phyloP scores from a whole-genome alignment of 2,113 vertebrate species.

The Gambusia affinis region DNA sequence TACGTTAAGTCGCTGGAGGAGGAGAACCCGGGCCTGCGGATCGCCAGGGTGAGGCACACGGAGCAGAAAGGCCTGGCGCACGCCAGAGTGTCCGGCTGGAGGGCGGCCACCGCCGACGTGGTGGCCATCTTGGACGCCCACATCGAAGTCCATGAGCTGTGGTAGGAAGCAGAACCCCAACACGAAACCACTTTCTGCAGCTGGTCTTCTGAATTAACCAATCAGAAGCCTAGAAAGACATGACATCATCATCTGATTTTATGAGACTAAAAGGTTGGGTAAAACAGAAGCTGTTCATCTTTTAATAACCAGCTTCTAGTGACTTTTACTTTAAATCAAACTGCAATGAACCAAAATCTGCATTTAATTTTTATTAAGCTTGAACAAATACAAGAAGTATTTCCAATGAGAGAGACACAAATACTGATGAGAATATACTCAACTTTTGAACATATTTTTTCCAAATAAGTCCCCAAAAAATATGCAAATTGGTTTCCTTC shows the following conservation, averaged over 20 bases:
- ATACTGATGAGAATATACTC: no score
- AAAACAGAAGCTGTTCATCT: no score
- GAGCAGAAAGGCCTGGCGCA: conserved; percentile 72
- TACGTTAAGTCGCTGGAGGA: conserved; percentile 53
- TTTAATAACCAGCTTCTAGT: no score
- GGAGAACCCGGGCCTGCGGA: conserved; percentile 48
- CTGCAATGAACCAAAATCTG: no score
- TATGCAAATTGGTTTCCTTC: no score
- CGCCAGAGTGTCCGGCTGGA: conserved; percentile 75
- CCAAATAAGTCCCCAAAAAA: no score
- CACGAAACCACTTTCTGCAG: neutral
- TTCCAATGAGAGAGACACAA: no score
- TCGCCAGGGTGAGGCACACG: conserved; percentile 64
- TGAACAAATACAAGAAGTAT: no score
- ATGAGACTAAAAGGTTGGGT: no score
- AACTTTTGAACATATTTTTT: no score
- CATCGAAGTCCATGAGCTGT: conserved; percentile 80
- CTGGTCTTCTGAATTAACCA: neutral
- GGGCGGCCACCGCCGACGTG: conserved; percentile 76
- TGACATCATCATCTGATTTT: neutral
- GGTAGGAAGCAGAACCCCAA: conserved; percentile 47
- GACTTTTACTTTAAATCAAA: no score
- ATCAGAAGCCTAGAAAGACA: neutral
- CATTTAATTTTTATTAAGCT: no score
- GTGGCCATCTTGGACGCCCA: conserved; percentile 83